Conservation (phyloP, 1,140 invertebrate species). For the Nylanderia fulva region DNA sequence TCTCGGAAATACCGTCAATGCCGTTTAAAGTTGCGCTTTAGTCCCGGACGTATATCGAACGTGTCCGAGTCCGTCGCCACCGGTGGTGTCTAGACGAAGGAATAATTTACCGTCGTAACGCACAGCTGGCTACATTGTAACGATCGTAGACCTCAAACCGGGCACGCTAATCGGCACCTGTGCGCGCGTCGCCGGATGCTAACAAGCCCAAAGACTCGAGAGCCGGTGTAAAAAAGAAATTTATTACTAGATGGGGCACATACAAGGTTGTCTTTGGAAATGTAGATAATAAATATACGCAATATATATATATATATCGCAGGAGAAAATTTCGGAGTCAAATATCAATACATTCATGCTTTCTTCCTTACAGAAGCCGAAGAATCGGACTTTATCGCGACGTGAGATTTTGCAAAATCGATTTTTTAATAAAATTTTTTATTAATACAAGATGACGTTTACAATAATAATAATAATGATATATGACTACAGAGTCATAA, state of each 20-base stretch:
- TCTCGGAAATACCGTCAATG: not conserved
- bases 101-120: constrained; percentile 60
- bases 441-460: not conserved
- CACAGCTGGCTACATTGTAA: constrained; percentile 25
- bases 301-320: not conserved
- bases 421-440: too few species aligned
- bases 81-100: constrained; percentile 7
- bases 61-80: constrained; percentile 7
- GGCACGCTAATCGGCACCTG: constrained; percentile 62
- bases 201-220: constrained; percentile 53
- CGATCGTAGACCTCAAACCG: constrained; percentile 14
- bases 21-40: constrained; percentile 5
- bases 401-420: too few species aligned
- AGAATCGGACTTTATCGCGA: too few species aligned
- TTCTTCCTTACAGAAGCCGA: not conserved
- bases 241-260: constrained; percentile 65
- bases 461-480: too few species aligned
- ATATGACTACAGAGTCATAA: too few species aligned
- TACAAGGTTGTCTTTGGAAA: constrained; percentile 5
- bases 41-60: not conserved
- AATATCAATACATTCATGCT: not conserved
- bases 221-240: constrained; percentile 51
- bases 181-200: constrained; percentile 8
- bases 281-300: not conserved
- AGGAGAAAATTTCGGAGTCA: not conserved